These are phyloP conservation scores for Catajapyx aquilonaris DNA, from an alignment of 1,140 invertebrate genomes.

Conservation along the genomic window DNA sequence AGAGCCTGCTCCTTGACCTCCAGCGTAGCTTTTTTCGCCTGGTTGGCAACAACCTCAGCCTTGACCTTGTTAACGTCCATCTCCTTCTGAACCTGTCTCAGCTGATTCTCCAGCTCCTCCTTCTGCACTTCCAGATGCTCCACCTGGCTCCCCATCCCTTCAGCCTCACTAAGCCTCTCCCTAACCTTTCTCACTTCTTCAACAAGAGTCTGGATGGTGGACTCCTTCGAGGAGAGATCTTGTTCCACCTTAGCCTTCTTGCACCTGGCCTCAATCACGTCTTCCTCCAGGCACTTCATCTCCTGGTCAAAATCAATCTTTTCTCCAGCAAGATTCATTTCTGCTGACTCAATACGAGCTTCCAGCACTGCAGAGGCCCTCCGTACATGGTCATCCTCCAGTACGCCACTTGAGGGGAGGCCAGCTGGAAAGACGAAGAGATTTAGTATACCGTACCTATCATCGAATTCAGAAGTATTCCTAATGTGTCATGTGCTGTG, in stretches of 20 bases:
- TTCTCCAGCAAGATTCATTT: neutral
- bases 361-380: too few species aligned
- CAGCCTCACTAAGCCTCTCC: neutral
- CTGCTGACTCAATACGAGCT: slow-evolving; percentile 2
- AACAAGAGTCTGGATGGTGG: neutral
- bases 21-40: neutral
- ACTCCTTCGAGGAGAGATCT: neutral
- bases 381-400: too few species aligned
- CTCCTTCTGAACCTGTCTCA: neutral
- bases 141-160: neutral
- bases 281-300: slow-evolving; percentile 1
- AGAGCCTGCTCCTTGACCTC: too few species aligned
- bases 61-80: slow-evolving; percentile 1
- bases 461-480: too few species aligned
- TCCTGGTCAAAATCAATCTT: slow-evolving; percentile 4
- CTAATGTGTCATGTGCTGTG: too few species aligned
- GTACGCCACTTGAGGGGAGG: too few species aligned
- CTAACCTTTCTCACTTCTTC: neutral
- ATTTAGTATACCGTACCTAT: too few species aligned
- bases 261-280: neutral
- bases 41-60: slow-evolving; percentile 2
- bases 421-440: too few species aligned
- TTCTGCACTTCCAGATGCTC: neutral
- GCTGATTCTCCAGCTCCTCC: slow-evolving; percentile 1
- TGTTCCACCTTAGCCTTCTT: neutral